Evolutionary conservation across 2,888 invertebrate species (phyloP).

Genomic region (Pollenia angustigena): DNA sequence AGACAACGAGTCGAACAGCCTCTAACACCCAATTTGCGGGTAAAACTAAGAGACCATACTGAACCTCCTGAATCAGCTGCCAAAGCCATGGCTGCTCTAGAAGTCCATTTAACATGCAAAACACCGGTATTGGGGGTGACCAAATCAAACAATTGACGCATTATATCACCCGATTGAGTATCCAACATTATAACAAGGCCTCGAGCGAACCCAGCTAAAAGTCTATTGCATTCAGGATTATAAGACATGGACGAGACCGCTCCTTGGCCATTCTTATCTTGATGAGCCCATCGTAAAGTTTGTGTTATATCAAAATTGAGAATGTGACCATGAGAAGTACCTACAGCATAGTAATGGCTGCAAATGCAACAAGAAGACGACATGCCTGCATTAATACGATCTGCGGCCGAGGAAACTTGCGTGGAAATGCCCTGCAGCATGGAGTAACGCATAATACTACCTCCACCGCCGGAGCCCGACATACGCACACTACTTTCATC

Average conservation of each 20-base stretch:
- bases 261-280: conserved; percentile 87
- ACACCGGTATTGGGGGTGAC: conserved; percentile 94
- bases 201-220: conserved; percentile 91
- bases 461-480: conserved; percentile 83
- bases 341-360: conserved; percentile 93
- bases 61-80: conserved; percentile 97
- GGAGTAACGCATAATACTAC: conserved; percentile 90
- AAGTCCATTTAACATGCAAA: conserved; percentile 88
- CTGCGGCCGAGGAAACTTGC: conserved; percentile 94
- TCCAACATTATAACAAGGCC: conserved; percentile 97
- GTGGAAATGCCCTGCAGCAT: conserved; percentile 95
- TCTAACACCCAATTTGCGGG: conserved; percentile 93
- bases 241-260: conserved; percentile 93
- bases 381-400: conserved; percentile 94
- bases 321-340: conserved; percentile 96
- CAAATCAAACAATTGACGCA: conserved; percentile 90
- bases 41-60: conserved; percentile 96
- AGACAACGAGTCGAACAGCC: conserved; percentile 96
- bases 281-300: conserved; percentile 94
- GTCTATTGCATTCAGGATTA: conserved; percentile 93
- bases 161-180: conserved; percentile 90
- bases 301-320: conserved; percentile 94
- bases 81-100: conserved; percentile 89
- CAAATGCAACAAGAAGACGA: conserved; percentile 93
- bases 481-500: conserved; percentile 84